Evolutionary conservation across 2,888 invertebrate species (phyloP).

Genomic region (Trichacis sp.): DNA sequence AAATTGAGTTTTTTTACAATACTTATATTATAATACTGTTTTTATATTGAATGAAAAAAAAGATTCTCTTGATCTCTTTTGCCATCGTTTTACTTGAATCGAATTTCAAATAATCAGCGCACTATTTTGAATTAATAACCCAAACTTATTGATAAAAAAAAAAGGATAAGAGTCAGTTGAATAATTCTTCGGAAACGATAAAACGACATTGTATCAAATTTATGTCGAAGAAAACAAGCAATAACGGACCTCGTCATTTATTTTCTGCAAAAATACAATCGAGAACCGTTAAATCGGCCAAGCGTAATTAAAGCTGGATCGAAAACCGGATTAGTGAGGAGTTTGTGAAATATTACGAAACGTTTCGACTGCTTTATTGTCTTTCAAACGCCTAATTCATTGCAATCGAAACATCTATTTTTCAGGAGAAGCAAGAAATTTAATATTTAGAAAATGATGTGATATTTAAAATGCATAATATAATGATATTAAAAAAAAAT

Average conservation of each 20-base stretch:
- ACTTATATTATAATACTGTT: too few relatives aligned
- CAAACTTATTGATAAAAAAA: neutral
- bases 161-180: neutral
- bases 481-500: too few relatives aligned
- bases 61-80: too few relatives aligned
- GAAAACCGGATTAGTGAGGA: slow-evolving; percentile 36
- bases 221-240: slow-evolving; percentile 43
- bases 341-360: slow-evolving; percentile 6
- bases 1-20: too few relatives aligned
- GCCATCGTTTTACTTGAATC: too few relatives aligned
- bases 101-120: too few relatives aligned
- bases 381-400: slow-evolving; percentile 6
- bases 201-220: too few relatives aligned
- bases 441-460: too few relatives aligned
- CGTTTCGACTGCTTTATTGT: neutral
- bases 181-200: slow-evolving; percentile 5
- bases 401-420: too few relatives aligned
- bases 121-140: too few relatives aligned
- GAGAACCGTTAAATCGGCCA: slow-evolving; percentile 59
- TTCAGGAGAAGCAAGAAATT: too few relatives aligned
- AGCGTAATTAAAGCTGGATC: slow-evolving; percentile 31
- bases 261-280: slow-evolving; percentile 59
- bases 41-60: neutral
- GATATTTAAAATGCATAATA: too few relatives aligned
- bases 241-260: slow-evolving; percentile 60